A percentile compares a stretch with the other conserved stretches of the same genome.
phyloP scores from a whole-genome alignment of 2,888 invertebrate species.

The Noctua comes region DNA sequence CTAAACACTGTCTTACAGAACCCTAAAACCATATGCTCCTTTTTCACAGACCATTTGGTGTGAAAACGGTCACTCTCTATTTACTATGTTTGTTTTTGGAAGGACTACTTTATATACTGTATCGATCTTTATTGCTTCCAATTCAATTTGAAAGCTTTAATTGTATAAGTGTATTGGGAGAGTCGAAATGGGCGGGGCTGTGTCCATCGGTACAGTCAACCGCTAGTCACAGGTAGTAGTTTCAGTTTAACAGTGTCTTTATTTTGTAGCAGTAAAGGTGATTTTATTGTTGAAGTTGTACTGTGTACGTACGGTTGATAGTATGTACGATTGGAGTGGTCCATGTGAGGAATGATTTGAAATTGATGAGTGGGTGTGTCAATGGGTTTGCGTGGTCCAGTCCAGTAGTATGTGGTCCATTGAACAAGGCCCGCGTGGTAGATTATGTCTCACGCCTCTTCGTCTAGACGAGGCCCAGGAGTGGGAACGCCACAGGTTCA shows the following conservation, averaged over 20 bases:
- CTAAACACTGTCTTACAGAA: slow-evolving; percentile 25
- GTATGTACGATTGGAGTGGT: slow-evolving; percentile 43
- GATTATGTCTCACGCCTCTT: neutral
- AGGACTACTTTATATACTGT: slow-evolving; percentile 73
- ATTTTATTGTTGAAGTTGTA: neutral
- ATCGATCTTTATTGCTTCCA: slow-evolving; percentile 75
- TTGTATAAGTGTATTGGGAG: slow-evolving; percentile 53
- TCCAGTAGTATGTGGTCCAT: neutral
- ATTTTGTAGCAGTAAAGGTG: neutral
- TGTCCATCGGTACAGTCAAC: slow-evolving; percentile 15
- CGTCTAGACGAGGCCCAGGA: neutral
- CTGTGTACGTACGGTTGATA: neutral
- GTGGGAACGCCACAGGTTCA: neutral
- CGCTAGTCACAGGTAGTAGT: neutral
- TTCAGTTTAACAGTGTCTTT: neutral
- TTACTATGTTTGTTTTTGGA: slow-evolving; percentile 78
- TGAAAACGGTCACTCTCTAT: slow-evolving; percentile 78
- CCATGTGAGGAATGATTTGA: slow-evolving; percentile 27
- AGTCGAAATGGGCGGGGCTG: slow-evolving; percentile 51
- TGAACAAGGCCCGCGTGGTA: neutral
- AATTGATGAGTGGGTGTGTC: slow-evolving; percentile 16
- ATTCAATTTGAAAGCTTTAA: slow-evolving; percentile 77
- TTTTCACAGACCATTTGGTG: slow-evolving; percentile 84
- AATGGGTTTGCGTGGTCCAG: neutral
- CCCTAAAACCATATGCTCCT: slow-evolving; percentile 76